Base-by-base conservation (phyloP, 1,140 invertebrate genomes). In the Hypothenemus hampei region DNA sequence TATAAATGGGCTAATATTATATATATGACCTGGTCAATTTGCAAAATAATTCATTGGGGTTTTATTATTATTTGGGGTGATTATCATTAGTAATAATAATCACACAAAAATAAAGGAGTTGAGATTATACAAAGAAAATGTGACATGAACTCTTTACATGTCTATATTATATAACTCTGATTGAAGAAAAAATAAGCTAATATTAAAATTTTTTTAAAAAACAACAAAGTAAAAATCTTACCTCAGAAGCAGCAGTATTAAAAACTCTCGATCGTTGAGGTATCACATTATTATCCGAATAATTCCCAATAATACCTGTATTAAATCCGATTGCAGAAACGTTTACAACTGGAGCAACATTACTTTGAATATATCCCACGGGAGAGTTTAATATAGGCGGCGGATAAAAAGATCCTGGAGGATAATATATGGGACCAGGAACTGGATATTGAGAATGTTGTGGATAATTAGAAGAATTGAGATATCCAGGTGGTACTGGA, bases 271-370 rank as follows among this genome's bases (percentile, higher is more conserved):
- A 43, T 19, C 33, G 41, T 13, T 33, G 44, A 20, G 44, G 44
- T n/a, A n/a, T n/a, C 23, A 48, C 19, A 33, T 16, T 52, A 52
- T 35, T 33, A 35, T 35, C 50, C 15, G 50, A 40, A 52, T 44
- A 52, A 33, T 15, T 33, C 22, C 29, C 51, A 4, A 23, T 31
- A 20, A 56, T 20, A 48, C 24, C 24, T 40, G 43, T 26, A n/a
- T 56, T 56, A 56, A 56, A 56, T 4, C 53, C 53, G 19, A 56
- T 48, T 4, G 26, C 15, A 2, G 53, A 41, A 4, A 56, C 53
- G 23, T 54, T 45, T 18, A 44, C 40, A 6, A 35, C 24, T 19
- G 50, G 40, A 6, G 39, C 23, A 13, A 8, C 26, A 7, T 37
- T 37, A 3, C n/a, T 16, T 36, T 33, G 23, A 10, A 31, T 16